phyloP scores from a whole-genome alignment of 2,888 invertebrate species.

The Xylota sylvarum region DNA sequence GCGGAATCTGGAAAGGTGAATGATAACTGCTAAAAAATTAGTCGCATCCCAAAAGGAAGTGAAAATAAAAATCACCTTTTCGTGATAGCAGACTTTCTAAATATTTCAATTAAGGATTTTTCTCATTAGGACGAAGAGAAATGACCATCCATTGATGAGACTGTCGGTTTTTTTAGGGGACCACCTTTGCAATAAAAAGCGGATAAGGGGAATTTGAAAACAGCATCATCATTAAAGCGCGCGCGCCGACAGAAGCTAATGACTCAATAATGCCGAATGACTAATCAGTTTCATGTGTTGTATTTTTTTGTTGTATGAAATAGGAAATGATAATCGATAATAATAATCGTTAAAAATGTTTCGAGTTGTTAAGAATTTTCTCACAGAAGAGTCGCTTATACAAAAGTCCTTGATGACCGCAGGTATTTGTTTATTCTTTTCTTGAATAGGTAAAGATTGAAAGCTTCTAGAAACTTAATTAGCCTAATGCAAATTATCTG shows the following conservation, averaged over 20 bases:
- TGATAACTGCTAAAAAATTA: slow-evolving; percentile 56
- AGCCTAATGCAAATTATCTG: too few relatives aligned
- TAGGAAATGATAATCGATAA: neutral
- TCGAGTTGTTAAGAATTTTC: neutral
- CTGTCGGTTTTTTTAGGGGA: slow-evolving; percentile 24
- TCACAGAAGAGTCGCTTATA: neutral
- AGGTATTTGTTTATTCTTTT: too few relatives aligned
- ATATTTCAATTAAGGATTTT: slow-evolving; percentile 61
- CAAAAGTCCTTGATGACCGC: too few relatives aligned
- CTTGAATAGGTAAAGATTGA: too few relatives aligned
- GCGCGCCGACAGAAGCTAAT: slow-evolving; percentile 50
- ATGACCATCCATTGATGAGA: slow-evolving; percentile 49
- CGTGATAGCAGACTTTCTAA: slow-evolving; percentile 51
- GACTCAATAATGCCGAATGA: slow-evolving; percentile 48
- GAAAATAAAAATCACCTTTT: slow-evolving; percentile 55
- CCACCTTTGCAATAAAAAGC: slow-evolving; percentile 41
- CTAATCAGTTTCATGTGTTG: slow-evolving; percentile 52
- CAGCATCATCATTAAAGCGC: slow-evolving; percentile 52
- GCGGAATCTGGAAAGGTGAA: neutral
- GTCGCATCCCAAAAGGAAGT: slow-evolving; percentile 56
- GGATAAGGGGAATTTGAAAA: slow-evolving; percentile 27
- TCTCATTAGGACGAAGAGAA: slow-evolving; percentile 64
- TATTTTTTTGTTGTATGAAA: slow-evolving; percentile 8
- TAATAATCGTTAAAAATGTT: neutral
- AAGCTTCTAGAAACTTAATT: too few relatives aligned